Conservation (phyloP, 2,113 vertebrate genomes). For the Heliornis fulica region DNA sequence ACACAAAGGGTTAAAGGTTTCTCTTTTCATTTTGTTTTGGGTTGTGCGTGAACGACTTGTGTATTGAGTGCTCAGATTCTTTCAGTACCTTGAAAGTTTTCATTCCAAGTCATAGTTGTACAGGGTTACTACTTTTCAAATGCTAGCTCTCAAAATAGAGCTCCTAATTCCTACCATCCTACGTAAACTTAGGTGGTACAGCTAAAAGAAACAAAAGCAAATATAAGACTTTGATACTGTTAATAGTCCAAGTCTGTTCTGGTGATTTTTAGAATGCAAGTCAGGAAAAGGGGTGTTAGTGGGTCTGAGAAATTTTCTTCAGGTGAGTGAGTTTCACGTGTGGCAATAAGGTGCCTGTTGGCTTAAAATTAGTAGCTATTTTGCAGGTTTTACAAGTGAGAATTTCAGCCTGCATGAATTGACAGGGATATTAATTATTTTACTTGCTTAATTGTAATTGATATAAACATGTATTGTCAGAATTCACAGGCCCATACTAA, state of each 20-base stretch:
- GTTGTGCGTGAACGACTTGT: slow-evolving; percentile 75
- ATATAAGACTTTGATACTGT: slow-evolving; percentile 71
- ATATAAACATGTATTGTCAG: slow-evolving; percentile 94
- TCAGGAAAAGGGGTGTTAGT: slow-evolving; percentile 75
- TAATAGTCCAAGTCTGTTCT: slow-evolving; percentile 78
- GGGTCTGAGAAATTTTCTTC: slow-evolving; percentile 78
- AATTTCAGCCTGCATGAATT: slow-evolving; percentile 93
- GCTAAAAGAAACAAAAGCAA: slow-evolving; percentile 68
- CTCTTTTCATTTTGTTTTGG: slow-evolving; percentile 84
- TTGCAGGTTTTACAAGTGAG: slow-evolving; percentile 79
- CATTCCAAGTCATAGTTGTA: slow-evolving; percentile 64
- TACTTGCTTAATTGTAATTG: slow-evolving; percentile 95
- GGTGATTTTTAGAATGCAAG: slow-evolving; percentile 71
- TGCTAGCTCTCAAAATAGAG: slow-evolving; percentile 69
- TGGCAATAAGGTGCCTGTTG: slow-evolving; percentile 74
- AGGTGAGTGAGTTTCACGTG: slow-evolving; percentile 73
- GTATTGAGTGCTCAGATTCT: slow-evolving; percentile 75
- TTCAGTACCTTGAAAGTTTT: slow-evolving; percentile 74
- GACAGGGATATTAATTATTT: slow-evolving; percentile 85
- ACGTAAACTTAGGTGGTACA: slow-evolving; percentile 63
- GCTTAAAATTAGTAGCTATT: slow-evolving; percentile 70
- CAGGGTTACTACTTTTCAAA: slow-evolving; percentile 75
- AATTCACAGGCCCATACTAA: slow-evolving; percentile 99
- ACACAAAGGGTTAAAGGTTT: slow-evolving; percentile 87
- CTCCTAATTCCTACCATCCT: slow-evolving; percentile 61